phyloP scores from a whole-genome alignment of 2,113 vertebrate genomes.

The Alectura lathami region DNA sequence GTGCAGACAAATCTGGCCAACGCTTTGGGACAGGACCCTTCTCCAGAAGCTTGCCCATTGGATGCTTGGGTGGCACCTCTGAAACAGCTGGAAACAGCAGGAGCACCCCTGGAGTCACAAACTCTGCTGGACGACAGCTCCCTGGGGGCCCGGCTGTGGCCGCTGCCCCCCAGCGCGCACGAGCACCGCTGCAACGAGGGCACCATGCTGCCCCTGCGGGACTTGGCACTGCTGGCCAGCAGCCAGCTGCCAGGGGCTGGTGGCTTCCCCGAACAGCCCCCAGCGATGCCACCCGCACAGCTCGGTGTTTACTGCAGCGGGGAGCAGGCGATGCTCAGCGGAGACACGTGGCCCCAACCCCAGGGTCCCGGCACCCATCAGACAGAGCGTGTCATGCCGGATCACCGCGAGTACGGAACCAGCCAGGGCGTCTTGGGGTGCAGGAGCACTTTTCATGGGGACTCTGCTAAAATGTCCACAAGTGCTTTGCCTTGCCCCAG shows the following conservation, averaged over 20 bases:
- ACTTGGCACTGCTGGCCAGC: not conserved
- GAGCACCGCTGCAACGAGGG: not conserved
- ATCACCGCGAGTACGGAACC: not conserved
- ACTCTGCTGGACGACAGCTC: not conserved
- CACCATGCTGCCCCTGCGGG: not conserved
- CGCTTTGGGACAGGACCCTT: not conserved
- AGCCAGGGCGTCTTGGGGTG: not conserved
- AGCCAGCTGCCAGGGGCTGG: not conserved
- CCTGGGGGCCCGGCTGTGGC: accelerated
- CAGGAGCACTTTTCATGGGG: not conserved
- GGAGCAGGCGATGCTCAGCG: not conserved
- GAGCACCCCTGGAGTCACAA: not conserved
- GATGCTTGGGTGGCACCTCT: not conserved
- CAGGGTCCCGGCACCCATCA: not conserved
- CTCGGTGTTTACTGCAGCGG: not conserved
- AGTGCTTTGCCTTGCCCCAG: not conserved
- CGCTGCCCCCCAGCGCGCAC: not conserved
- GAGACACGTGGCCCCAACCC: not conserved
- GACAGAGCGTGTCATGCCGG: constrained; percentile 3
- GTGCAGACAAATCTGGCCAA: not conserved
- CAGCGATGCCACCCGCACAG: accelerated
- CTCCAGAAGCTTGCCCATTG: not conserved
- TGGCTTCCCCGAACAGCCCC: not conserved
- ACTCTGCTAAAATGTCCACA: not conserved
- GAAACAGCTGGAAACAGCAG: not conserved